Evolutionary conservation across 2,797 vertebrate genomes (phyloP), one percentile per base, ranked within the genome.

Genomic region (Pipistrellus pipistrellus): DNA sequence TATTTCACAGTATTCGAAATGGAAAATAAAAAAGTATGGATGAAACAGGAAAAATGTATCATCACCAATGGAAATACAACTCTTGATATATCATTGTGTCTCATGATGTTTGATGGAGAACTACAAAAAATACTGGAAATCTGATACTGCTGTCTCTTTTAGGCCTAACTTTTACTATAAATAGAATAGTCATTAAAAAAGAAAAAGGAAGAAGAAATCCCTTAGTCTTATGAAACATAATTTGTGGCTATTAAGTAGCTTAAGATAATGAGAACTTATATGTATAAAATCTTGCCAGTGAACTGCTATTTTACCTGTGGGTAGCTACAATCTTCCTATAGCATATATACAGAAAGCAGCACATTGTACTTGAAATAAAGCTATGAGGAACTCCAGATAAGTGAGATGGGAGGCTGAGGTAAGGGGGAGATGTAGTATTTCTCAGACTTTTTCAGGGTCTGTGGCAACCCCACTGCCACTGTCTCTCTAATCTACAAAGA

Each of bases 61-160:
- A 85, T 23, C 41, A 66, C 15, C 46, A 76, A 85, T 7, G 30
- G 69, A 73, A 81, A 84, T 35, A 57, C 25, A 81, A 71, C 41
- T 94, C 82, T 55, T 17, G 20, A 88, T 18, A 59, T 1, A 86
- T 25, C 77, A 57, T 20, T 48, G 73, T 62, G 91, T 94, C 23
- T 92, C 64, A 86, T 12, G 27, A 94, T 32, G 13, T 85, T 72
- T 32, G 75, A 83, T 27, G 72, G 51, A 96, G n/a, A 90, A 78
- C 30, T 77, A 9, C 4, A 55, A 57, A 95, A 73, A 68, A 72
- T 8, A 78, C 0, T 53, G 59, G 53, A 85, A 73, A 78, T 59
- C 30, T 25, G 15, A 27, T 51, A 85, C 53, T 46, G 44, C 51
- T 90, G 41, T 44, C 23, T 75, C n/a, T 48, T 53, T 41, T 59